Percentiles rank a stretch among this genome's conserved stretches.
These are phyloP conservation scores for Cavia porcellus DNA, from an alignment of 2,113 vertebrate genomes.

Conservation along the genomic window DNA sequence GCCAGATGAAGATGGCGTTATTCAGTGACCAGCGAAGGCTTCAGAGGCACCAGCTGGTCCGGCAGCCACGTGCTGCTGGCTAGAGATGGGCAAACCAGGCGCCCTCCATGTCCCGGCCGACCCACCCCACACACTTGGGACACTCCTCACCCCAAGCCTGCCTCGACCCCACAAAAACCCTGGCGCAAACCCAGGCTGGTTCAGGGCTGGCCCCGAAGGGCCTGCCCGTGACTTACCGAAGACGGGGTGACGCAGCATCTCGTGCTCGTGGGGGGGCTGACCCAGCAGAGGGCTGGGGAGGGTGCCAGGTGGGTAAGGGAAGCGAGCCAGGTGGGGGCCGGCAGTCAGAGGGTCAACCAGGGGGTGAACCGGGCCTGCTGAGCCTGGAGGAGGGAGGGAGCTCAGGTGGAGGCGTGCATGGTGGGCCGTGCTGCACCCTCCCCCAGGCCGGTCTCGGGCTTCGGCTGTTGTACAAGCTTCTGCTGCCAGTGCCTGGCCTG, in stretches of 20 bases:
- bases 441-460: background rate
- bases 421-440: background rate
- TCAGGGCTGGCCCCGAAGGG: background rate
- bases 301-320: slow-evolving; percentile 96
- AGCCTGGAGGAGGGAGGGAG: slow-evolving; percentile 86
- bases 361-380: slow-evolving; percentile 95
- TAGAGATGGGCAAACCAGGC: background rate
- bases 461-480: background rate
- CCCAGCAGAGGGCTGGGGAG: slow-evolving; percentile 97
- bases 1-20: background rate
- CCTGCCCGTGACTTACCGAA: slow-evolving; percentile 90
- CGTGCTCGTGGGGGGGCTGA: slow-evolving; percentile 97
- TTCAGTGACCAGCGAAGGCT: background rate
- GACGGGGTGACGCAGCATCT: slow-evolving; percentile 98
- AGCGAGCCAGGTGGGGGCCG: slow-evolving; percentile 97
- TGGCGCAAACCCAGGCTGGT: rapidly evolving
- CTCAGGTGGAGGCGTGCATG: background rate
- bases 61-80: background rate
- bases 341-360: slow-evolving; percentile 94
- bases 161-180: background rate
- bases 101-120: background rate
- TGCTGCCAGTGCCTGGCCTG: background rate
- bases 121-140: background rate
- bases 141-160: too few relatives aligned
- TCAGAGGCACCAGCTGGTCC: background rate